Evolutionary conservation across 1,140 invertebrate species (phyloP), one percentile per base, ranked within the genome.

Genomic region (Euglossa dilemma): DNA sequence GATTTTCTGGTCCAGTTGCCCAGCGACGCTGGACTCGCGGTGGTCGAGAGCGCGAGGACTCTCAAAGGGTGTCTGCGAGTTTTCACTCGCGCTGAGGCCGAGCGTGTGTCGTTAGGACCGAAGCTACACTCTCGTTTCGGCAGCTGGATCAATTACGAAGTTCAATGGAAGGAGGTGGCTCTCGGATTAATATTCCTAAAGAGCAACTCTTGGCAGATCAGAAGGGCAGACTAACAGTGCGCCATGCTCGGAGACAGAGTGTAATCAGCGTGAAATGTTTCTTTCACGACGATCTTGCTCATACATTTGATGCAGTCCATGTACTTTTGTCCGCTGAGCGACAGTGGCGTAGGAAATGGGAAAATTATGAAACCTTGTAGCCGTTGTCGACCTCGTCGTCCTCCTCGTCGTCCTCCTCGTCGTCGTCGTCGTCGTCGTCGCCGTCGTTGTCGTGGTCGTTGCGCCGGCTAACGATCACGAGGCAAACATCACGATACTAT

Each of bases 241-340:
- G 16, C 63, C 45, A 61, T 45, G 61, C 76, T 72, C 57, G 74
- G 77, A 78, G 81, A 85, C 76, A 69, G 73, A 81, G 86, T 85
- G 86, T 91, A 90, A 91, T 91, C 84, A 91, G 83, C 79, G 74
- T 88, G 85, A 91, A 90, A 91, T 89, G 86, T 89, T 88, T 78
- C 83, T 87, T 86, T 89, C 79, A 86, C 74, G 79, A 86, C 79
- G 86, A 90, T 82, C 79, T 83, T 85, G 77, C 77, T 77, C 80
- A 57, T 83, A 74, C 85, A 84, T 83, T 83, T 82, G 76, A 88
- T 84, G 77, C 52, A 69, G 66, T 69, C 70, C 69, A 50, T 80
- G 54, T 36, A 71, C 74, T 61, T 70, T 71, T 83, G 74, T 83
- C 56, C 66, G 56, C 18, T 54, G 81, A 23, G 47, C 57, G 14